A percentile compares a stretch with the other conserved stretches of the same genome.
phyloP scores from a whole-genome alignment of 2,113 vertebrate genomes.

The human region GRCh38 chr14:97566501-97567000 shows the following conservation, averaged over 20 bases:
- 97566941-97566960: neutral
- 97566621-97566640: neutral
- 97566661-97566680: neutral
- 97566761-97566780: neutral
- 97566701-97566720: neutral
- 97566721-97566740: neutral
- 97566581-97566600: neutral
- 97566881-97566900: fast-evolving
- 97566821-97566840: neutral
- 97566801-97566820: neutral
- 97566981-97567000: too few relatives aligned
- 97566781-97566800: neutral
- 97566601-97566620: neutral
- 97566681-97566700: fast-evolving
- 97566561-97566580: neutral
- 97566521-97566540: neutral
- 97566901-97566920: neutral
- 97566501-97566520: neutral
- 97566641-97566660: too few relatives aligned
- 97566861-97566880: neutral
- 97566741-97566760: neutral
- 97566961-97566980: neutral
- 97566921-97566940: neutral
- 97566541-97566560: neutral
- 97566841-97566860: too few relatives aligned